A percentile compares a stretch with the other conserved stretches of the same genome.
Conservation (phyloP, 1,140 invertebrate genomes). For the Neoseiulus cucumeris region DNA sequence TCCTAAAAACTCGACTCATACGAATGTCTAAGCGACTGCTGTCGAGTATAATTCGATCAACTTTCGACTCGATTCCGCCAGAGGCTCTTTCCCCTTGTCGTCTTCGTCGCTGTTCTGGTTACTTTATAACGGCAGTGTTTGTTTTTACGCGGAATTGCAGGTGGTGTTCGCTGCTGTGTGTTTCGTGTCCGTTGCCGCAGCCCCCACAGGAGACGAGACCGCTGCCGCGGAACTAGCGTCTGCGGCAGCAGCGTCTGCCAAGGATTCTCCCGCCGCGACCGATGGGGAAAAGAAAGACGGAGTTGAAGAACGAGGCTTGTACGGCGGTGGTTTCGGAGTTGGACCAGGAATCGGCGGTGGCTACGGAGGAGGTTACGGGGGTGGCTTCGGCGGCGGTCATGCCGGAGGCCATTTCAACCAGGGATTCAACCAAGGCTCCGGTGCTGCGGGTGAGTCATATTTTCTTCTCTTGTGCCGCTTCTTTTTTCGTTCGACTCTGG, state of each 20-base stretch:
- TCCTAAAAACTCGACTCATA: no score
- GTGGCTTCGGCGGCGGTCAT: neutral
- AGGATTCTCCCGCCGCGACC: no score
- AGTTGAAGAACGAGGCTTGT: neutral
- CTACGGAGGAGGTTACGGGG: neutral
- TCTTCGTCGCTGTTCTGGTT: neutral
- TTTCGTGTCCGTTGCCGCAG: neutral
- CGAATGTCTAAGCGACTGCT: no score
- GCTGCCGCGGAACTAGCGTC: neutral
- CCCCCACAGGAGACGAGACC: neutral
- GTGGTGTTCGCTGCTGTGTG: neutral
- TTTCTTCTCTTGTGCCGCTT: neutral
- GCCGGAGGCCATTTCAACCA: neutral
- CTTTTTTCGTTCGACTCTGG: neutral
- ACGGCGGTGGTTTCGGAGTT: neutral
- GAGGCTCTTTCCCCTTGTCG: neutral
- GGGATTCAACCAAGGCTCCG: neutral
- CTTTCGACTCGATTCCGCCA: no score
- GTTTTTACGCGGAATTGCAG: no score
- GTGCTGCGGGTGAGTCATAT: constrained; percentile 5
- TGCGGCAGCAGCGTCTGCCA: neutral
- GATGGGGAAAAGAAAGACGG: neutral
- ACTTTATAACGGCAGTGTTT: neutral
- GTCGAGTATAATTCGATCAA: no score
- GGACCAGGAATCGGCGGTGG: neutral